Evolutionary conservation across 2,888 invertebrate genomes (phyloP).

Genomic region (Eristalis tenax): DNA sequence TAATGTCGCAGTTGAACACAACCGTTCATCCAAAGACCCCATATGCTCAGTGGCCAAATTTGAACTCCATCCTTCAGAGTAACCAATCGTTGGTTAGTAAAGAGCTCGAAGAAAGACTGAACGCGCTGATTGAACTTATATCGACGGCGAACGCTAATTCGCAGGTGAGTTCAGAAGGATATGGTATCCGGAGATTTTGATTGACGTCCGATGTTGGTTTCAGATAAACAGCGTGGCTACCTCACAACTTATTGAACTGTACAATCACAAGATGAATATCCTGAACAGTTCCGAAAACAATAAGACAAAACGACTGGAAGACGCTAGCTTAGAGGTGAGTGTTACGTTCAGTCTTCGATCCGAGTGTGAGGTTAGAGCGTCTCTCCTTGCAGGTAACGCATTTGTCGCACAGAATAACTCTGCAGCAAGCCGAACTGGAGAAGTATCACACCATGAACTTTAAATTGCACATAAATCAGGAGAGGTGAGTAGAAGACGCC

Average conservation of each 20-base stretch:
- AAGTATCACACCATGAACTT: conserved; percentile 79
- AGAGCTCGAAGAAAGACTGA: conserved; percentile 77
- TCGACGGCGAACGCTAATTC: conserved; percentile 76
- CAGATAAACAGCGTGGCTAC: conserved; percentile 77
- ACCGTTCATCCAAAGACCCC: conserved; percentile 48
- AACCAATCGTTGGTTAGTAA: conserved; percentile 78
- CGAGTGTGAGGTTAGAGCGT: not conserved
- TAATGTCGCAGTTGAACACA: conserved; percentile 74
- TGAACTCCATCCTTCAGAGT: conserved; percentile 77
- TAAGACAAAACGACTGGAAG: conserved; percentile 77
- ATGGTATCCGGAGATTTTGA: not conserved
- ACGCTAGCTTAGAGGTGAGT: conserved; percentile 76
- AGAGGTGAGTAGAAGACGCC: conserved; percentile 74
- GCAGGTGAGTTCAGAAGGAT: conserved; percentile 65
- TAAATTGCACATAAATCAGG: conserved; percentile 79
- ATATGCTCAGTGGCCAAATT: conserved; percentile 77
- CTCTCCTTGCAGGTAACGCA: conserved; percentile 74
- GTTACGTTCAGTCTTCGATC: no score
- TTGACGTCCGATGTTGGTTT: conserved; percentile 10
- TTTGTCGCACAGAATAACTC: conserved; percentile 77
- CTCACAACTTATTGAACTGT: conserved; percentile 79
- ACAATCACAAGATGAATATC: conserved; percentile 79
- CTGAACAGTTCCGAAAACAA: conserved; percentile 75
- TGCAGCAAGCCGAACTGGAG: conserved; percentile 79
- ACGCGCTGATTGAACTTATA: conserved; percentile 76